Conservation (phyloP, 1,140 invertebrate species). For the Scaptomyza montana region DNA sequence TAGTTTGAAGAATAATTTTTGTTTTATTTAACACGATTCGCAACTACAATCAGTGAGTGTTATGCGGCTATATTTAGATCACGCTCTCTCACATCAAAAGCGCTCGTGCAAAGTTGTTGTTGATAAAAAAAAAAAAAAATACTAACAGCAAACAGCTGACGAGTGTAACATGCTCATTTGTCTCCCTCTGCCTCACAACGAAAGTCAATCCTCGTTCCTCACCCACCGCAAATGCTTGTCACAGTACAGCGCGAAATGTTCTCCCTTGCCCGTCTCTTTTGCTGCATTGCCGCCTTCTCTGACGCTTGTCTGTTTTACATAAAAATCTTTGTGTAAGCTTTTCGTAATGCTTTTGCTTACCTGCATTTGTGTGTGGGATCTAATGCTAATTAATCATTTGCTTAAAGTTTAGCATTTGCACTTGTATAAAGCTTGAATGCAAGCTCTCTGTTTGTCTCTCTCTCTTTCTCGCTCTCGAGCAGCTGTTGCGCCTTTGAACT, state of each 20-base stretch:
- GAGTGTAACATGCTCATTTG: conserved; percentile 36
- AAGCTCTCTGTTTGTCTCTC: background rate
- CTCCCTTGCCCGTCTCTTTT: background rate
- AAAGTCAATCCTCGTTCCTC: conserved; percentile 26
- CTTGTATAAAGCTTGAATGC: conserved; percentile 3
- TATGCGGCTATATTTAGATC: conserved; percentile 23
- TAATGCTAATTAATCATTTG: conserved; percentile 11
- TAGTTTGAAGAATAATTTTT: background rate
- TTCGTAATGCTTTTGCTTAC: conserved; percentile 39
- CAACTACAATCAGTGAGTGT: background rate
- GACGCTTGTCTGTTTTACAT: conserved; percentile 1
- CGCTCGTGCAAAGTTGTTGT: conserved; percentile 9
- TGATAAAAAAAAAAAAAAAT: too few relatives aligned
- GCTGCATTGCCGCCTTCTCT: background rate
- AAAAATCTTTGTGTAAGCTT: conserved; percentile 57
- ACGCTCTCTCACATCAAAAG: conserved; percentile 3
- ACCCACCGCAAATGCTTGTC: conserved; percentile 1
- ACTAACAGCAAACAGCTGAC: conserved; percentile 41
- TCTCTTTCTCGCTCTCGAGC: background rate
- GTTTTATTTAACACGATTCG: background rate
- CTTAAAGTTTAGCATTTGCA: conserved; percentile 8
- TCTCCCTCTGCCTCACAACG: conserved; percentile 33
- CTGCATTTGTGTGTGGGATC: conserved; percentile 32
- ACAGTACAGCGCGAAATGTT: background rate
- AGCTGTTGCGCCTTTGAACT: conserved; percentile 1